phyloP scores from a whole-genome alignment of 2,888 invertebrate genomes.

The Trisateles emortualis region DNA sequence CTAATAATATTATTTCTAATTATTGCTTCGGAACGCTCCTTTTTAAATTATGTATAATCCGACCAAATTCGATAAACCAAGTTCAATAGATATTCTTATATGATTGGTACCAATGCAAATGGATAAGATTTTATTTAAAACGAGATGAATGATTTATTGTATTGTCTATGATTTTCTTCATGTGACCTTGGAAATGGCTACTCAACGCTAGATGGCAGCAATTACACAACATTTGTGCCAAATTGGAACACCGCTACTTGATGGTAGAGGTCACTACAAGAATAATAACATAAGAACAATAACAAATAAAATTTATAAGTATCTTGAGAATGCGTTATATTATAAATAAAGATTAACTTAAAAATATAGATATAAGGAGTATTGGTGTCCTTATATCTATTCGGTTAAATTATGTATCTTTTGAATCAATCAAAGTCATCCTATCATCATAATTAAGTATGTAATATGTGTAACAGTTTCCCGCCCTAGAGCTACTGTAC shows the following conservation, averaged over 20 bases:
- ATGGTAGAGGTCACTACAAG: slow-evolving; percentile 8
- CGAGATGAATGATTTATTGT: slow-evolving; percentile 42
- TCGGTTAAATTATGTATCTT: too few relatives aligned
- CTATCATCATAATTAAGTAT: too few relatives aligned
- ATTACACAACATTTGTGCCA: background rate
- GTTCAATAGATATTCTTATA: background rate
- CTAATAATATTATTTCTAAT: too few relatives aligned
- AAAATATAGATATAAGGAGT: too few relatives aligned
- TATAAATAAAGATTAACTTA: too few relatives aligned
- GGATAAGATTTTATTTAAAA: slow-evolving; percentile 23
- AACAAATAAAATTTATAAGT: too few relatives aligned
- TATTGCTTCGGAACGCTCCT: slow-evolving; percentile 29
- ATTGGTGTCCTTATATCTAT: too few relatives aligned
- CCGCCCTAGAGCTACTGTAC: too few relatives aligned
- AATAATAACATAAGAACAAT: too few relatives aligned
- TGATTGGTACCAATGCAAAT: slow-evolving; percentile 16
- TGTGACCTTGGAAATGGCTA: slow-evolving; percentile 65
- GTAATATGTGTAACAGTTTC: too few relatives aligned
- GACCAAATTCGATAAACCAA: slow-evolving; percentile 3
- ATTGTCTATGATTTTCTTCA: slow-evolving; percentile 65
- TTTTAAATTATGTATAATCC: slow-evolving; percentile 14
- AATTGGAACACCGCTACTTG: background rate
- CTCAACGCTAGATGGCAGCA: slow-evolving; percentile 54
- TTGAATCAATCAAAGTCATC: too few relatives aligned
- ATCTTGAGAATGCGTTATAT: too few relatives aligned